phyloP scores from a whole-genome alignment of 2,797 vertebrate genomes.

The Falco berigora region DNA sequence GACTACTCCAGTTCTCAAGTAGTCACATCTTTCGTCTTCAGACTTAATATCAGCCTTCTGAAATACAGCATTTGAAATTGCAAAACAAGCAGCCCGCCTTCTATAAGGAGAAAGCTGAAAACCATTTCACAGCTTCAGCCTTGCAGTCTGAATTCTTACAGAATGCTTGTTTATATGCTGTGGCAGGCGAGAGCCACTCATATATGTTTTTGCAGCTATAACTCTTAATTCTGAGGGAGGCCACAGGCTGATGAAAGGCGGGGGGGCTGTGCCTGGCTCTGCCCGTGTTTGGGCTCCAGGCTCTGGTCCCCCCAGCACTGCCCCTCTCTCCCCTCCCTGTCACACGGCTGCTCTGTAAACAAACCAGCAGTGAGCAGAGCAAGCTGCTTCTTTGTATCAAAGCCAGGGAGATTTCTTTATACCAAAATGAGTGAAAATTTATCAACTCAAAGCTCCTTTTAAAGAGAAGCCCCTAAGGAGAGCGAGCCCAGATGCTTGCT shows the following conservation, averaged over 20 bases:
- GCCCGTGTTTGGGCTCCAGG: not conserved
- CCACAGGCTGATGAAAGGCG: not conserved
- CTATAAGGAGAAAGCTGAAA: not conserved
- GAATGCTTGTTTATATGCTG: not conserved
- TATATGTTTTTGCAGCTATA: not conserved
- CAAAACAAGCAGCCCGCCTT: not conserved
- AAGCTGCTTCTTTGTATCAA: not conserved
- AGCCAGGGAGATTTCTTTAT: not conserved
- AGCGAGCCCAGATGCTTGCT: constrained; percentile 20
- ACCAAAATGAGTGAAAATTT: not conserved
- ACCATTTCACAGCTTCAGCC: not conserved
- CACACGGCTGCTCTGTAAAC: not conserved
- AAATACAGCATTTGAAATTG: not conserved
- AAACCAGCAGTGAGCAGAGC: not conserved
- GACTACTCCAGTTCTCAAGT: not conserved
- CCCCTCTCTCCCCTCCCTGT: not conserved
- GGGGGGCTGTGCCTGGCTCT: not conserved
- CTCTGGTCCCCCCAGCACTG: not conserved
- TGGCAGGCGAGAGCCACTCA: not conserved
- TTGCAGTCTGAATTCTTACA: not conserved
- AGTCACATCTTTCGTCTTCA: not conserved
- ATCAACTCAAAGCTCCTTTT: constrained; percentile 33
- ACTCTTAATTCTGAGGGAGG: not conserved
- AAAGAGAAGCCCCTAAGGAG: constrained; percentile 23
- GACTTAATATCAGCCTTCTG: not conserved